These are phyloP conservation scores for Trissolcus basalis DNA, from an alignment of 1,140 invertebrate species.

Conservation along the genomic window DNA sequence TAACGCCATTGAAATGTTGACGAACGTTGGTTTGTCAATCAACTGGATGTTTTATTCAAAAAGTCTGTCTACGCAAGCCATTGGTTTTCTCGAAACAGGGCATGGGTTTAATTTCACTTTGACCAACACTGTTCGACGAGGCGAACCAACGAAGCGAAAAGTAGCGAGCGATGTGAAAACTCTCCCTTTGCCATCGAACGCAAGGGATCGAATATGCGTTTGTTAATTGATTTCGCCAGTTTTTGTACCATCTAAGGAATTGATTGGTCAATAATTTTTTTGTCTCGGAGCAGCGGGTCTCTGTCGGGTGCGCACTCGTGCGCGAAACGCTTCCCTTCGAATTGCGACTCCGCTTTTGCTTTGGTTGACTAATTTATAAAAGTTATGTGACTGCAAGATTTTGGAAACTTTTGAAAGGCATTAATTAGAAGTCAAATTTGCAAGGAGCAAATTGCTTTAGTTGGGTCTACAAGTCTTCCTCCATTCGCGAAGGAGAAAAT, in stretches of 20 bases:
- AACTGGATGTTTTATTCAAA: conserved; percentile 59
- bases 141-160: conserved; percentile 43
- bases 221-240: conserved; percentile 57
- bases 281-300: too few relatives aligned
- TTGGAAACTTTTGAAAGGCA: conserved; percentile 36
- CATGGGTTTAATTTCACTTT: conserved; percentile 58
- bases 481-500: conserved; percentile 13
- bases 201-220: conserved; percentile 49
- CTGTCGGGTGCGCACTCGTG: background rate
- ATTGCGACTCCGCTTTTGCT: background rate
- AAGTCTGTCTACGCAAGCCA: conserved; percentile 56
- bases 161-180: conserved; percentile 56
- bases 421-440: conserved; percentile 45
- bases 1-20: conserved; percentile 48
- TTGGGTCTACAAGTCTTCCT: conserved; percentile 16
- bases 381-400: conserved; percentile 28
- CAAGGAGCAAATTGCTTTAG: conserved; percentile 36
- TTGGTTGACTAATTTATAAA: conserved; percentile 18
- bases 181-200: conserved; percentile 42
- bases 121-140: conserved; percentile 56
- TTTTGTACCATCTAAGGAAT: conserved; percentile 39
- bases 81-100: conserved; percentile 54
- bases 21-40: conserved; percentile 55
- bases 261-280: conserved; percentile 19
- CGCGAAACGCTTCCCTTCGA: background rate